Evolutionary conservation across 2,888 invertebrate genomes (phyloP).

Genomic region (Agriopis aurantiaria): DNA sequence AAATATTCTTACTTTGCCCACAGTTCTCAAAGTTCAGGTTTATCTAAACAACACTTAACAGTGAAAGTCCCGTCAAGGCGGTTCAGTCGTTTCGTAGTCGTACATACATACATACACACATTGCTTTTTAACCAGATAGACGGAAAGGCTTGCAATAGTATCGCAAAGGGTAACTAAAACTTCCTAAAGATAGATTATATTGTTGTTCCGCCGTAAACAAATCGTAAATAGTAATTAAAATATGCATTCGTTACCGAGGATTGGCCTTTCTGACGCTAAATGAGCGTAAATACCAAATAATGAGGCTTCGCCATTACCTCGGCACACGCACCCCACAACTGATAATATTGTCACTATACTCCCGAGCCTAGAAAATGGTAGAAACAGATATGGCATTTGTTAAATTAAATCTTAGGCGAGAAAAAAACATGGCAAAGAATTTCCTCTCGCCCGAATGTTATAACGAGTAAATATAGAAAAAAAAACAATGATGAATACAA

Average conservation of each 20-base stretch:
- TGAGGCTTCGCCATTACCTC: slow-evolving; percentile 26
- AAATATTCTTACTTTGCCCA: too few relatives aligned
- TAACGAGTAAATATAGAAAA: too few relatives aligned
- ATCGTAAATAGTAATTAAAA: slow-evolving; percentile 28
- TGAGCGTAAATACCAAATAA: slow-evolving; percentile 22
- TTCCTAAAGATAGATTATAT: background rate
- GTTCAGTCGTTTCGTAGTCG: too few relatives aligned
- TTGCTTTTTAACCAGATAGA: too few relatives aligned
- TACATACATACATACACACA: too few relatives aligned
- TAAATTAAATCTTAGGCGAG: too few relatives aligned
- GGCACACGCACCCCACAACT: slow-evolving; percentile 20
- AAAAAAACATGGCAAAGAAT: too few relatives aligned
- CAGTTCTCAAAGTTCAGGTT: too few relatives aligned
- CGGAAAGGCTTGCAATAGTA: background rate
- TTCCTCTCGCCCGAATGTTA: too few relatives aligned
- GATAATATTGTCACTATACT: slow-evolving; percentile 21
- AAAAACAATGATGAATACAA: too few relatives aligned
- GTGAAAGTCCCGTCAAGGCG: too few relatives aligned
- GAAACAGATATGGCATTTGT: background rate
- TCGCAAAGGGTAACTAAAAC: background rate
- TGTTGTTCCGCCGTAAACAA: slow-evolving; percentile 24
- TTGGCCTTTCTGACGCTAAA: slow-evolving; percentile 20
- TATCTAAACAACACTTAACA: too few relatives aligned
- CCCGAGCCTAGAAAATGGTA: slow-evolving; percentile 5
- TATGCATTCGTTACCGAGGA: slow-evolving; percentile 20